These are phyloP conservation scores for Hypocryptadius cinnamomeus DNA, from an alignment of 2,113 vertebrate genomes.

Conservation along the genomic window DNA sequence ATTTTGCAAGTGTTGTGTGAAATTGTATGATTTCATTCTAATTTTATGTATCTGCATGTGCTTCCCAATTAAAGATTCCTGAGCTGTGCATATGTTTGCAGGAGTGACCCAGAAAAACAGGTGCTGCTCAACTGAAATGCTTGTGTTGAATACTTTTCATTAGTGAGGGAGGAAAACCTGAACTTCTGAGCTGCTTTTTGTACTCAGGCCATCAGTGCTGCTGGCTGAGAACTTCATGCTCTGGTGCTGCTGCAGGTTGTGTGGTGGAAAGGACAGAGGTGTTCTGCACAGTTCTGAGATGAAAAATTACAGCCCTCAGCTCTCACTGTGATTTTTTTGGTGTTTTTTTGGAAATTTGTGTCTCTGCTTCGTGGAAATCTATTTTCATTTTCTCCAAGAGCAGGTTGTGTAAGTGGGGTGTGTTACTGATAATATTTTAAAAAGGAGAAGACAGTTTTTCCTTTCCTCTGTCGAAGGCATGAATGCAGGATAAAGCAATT, in stretches of 20 bases:
- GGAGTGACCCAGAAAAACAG: slow-evolving; percentile 15
- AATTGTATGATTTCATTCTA: background rate
- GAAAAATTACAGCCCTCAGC: background rate
- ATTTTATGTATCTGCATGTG: background rate
- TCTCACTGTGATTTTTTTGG: background rate
- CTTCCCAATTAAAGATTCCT: background rate
- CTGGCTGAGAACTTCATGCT: background rate
- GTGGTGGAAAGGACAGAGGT: background rate
- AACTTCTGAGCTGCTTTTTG: background rate
- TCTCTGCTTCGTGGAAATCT: background rate
- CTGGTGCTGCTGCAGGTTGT: background rate
- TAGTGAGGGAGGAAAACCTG: background rate
- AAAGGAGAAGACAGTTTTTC: background rate
- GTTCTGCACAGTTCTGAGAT: background rate
- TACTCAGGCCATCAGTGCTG: background rate
- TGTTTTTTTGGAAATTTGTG: background rate
- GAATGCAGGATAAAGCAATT: background rate
- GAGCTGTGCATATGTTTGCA: background rate
- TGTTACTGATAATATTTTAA: background rate
- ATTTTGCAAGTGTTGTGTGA: background rate
- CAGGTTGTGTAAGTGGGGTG: background rate
- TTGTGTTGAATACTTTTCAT: background rate
- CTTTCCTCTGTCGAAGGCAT: background rate
- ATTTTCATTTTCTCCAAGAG: background rate
- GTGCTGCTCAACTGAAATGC: background rate